Evolutionary conservation across 2,888 invertebrate species (phyloP).

Genomic region (Hartigia nigra): DNA sequence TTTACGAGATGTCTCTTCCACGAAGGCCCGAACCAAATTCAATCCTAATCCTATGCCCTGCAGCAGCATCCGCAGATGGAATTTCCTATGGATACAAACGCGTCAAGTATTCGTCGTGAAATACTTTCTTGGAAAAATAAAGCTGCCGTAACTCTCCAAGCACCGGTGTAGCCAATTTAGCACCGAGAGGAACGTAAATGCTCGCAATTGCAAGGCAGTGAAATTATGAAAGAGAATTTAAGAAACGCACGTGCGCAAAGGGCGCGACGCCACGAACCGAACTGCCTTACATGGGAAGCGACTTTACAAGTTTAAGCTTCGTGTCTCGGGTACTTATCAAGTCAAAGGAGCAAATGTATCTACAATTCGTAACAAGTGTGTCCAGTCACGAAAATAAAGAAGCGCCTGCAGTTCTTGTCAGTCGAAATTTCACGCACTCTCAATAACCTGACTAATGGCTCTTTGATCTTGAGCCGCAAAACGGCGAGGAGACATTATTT

Average conservation of each 20-base stretch:
- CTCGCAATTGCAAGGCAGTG: constrained; percentile 16
- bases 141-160: constrained; percentile 41
- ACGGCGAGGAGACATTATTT: not conserved
- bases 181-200: constrained; percentile 41
- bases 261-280: not conserved
- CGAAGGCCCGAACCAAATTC: not conserved
- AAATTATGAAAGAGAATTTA: not conserved
- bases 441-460: not conserved
- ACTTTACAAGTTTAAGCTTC: not conserved
- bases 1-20: not conserved
- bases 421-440: not conserved
- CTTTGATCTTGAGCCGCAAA: not conserved
- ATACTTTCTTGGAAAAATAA: constrained; percentile 30
- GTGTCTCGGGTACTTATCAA: too few species aligned
- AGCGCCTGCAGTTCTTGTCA: not conserved
- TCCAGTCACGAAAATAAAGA: not conserved
- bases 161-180: constrained; percentile 47
- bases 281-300: not conserved
- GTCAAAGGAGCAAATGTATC: not conserved
- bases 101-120: not conserved
- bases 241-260: not conserved
- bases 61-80: not conserved
- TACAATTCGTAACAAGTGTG: not conserved
- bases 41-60: not conserved
- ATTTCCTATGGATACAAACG: not conserved